Conservation (phyloP, 2,888 invertebrate genomes). For the Steinernema hermaphroditum region DNA sequence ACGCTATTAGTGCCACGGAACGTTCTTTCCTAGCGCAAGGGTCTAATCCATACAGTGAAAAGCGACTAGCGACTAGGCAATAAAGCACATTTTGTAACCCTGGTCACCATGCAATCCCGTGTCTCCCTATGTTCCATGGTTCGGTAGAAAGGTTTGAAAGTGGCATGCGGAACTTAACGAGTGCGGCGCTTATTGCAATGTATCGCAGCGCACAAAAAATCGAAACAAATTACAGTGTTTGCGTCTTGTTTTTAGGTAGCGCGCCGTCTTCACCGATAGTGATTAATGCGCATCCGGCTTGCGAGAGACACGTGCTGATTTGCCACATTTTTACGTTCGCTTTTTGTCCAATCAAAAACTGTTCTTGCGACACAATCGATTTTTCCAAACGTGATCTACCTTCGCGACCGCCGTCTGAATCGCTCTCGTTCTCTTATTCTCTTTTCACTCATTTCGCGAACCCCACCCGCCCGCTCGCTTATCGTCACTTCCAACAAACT, state of each 20-base stretch:
- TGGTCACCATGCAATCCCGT: background rate
- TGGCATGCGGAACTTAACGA: background rate
- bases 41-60: background rate
- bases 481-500: slow-evolving; percentile 6
- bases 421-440: slow-evolving; percentile 23
- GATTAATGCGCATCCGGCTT: background rate
- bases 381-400: slow-evolving; percentile 29
- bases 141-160: no score
- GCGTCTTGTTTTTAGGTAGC: no score
- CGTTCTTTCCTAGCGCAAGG: background rate
- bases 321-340: background rate
- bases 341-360: background rate
- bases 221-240: no score
- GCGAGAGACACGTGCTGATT: background rate
- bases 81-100: slow-evolving; percentile 3
- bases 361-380: background rate
- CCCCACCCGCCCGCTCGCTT: background rate
- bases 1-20: background rate
- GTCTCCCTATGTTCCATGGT: no score
- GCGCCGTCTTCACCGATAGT: background rate
- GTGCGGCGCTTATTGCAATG: no score
- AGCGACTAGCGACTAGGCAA: background rate
- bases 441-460: slow-evolving; percentile 23
- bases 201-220: no score
- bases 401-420: background rate